phyloP scores from a whole-genome alignment of 2,888 invertebrate genomes.

The Drosophila infuscata region DNA sequence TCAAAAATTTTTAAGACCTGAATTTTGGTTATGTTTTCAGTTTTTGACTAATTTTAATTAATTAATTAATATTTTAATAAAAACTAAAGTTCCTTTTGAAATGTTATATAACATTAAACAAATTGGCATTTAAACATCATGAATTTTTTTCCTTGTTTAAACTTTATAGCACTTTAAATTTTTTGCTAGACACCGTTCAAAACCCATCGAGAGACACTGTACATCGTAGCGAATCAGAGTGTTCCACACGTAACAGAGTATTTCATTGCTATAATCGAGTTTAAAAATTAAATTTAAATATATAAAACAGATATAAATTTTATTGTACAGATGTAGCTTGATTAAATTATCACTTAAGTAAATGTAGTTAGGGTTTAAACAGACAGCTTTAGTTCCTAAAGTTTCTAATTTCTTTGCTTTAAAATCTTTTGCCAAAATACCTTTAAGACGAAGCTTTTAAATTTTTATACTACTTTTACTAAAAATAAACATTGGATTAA shows the following conservation, averaged over 20 bases:
- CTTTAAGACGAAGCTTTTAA: no score
- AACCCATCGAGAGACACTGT: no score
- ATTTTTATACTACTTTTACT: background rate
- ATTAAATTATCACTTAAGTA: background rate
- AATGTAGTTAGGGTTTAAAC: background rate
- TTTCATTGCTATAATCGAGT: background rate
- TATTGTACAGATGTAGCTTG: background rate
- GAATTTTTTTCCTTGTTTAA: no score
- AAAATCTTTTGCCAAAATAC: background rate
- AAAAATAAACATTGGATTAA: background rate
- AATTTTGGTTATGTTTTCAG: no score
- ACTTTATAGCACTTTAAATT: no score
- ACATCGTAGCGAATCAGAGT: constrained; percentile 22
- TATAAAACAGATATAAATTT: background rate
- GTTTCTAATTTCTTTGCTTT: background rate
- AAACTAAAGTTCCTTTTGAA: no score
- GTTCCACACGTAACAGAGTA: background rate
- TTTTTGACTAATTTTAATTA: no score
- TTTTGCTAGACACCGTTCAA: no score
- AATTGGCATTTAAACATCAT: no score
- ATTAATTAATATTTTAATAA: no score
- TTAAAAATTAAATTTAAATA: background rate
- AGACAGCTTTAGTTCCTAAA: background rate
- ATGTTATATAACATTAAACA: no score
- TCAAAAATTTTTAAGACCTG: no score